These are phyloP conservation scores for Tapera naevia DNA, from an alignment of 2,797 vertebrate genomes.

Conservation along the genomic window DNA sequence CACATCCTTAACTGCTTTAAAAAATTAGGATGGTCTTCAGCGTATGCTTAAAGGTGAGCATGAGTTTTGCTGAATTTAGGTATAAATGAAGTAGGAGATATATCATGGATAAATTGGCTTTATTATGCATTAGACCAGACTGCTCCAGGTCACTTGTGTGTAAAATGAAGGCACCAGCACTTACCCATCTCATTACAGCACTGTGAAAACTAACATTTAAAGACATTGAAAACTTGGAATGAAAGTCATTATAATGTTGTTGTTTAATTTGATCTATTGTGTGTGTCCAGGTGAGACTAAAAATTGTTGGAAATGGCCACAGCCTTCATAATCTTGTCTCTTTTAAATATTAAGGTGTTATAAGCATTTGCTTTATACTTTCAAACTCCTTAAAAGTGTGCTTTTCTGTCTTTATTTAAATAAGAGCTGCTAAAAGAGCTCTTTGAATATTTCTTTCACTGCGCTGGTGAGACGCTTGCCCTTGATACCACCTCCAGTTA, in stretches of 20 bases:
- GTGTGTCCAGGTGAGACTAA: background rate
- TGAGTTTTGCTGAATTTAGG: background rate
- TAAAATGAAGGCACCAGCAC: background rate
- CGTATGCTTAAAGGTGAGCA: background rate
- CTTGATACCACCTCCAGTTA: conserved; percentile 5
- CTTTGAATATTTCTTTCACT: conserved; percentile 18
- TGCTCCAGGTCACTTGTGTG: background rate
- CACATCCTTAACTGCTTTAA: background rate
- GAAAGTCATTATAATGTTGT: background rate
- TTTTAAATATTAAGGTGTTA: background rate
- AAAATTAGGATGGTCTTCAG: background rate
- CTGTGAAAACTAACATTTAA: conserved; percentile 4
- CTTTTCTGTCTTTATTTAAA: conserved; percentile 41
- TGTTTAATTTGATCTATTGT: background rate
- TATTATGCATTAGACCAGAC: background rate
- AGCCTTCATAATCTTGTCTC: background rate
- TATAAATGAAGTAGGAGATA: background rate
- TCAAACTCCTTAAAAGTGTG: background rate
- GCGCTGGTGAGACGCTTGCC: background rate
- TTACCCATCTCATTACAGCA: background rate
- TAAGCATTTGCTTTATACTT: background rate
- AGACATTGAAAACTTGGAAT: background rate
- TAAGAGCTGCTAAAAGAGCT: background rate
- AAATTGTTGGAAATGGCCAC: background rate
- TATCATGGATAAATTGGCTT: background rate